Conservation (phyloP, 2,113 vertebrate genomes). For the Cavia porcellus region DNA sequence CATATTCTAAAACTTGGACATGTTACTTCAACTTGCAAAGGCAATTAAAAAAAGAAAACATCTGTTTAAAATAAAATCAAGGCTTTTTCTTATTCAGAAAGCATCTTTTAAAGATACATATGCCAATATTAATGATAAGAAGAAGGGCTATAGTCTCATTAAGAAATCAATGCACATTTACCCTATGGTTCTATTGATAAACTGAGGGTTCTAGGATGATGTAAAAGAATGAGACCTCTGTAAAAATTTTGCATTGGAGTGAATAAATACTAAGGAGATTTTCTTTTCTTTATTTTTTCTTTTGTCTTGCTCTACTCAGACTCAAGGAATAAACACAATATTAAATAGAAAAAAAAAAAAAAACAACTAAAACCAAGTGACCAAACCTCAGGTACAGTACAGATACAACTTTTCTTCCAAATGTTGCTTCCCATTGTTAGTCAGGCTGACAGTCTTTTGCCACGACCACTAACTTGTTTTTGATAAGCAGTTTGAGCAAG, state of each 20-base stretch:
- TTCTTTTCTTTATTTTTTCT: neutral
- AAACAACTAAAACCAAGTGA: neutral
- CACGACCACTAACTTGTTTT: neutral
- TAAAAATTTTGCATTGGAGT: neutral
- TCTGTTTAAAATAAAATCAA: neutral
- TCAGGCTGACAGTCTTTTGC: neutral
- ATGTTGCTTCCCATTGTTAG: neutral
- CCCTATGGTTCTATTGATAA: neutral
- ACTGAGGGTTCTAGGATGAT: neutral
- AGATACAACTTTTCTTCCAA: neutral
- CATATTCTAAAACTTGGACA: neutral
- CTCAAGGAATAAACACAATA: neutral
- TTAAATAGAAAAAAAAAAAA: neutral
- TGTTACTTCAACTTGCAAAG: neutral
- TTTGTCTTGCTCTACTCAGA: neutral
- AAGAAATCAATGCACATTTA: neutral
- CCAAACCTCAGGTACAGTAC: neutral
- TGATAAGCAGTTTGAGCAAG: neutral
- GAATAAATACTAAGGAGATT: neutral
- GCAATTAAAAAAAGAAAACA: neutral
- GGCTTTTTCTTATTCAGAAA: neutral
- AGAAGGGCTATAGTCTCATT: neutral
- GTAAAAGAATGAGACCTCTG: neutral
- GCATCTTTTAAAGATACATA: neutral
- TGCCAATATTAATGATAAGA: neutral